Base-by-base conservation (phyloP, 2,113 vertebrate genomes). In the Pomatostomus ruficeps region DNA sequence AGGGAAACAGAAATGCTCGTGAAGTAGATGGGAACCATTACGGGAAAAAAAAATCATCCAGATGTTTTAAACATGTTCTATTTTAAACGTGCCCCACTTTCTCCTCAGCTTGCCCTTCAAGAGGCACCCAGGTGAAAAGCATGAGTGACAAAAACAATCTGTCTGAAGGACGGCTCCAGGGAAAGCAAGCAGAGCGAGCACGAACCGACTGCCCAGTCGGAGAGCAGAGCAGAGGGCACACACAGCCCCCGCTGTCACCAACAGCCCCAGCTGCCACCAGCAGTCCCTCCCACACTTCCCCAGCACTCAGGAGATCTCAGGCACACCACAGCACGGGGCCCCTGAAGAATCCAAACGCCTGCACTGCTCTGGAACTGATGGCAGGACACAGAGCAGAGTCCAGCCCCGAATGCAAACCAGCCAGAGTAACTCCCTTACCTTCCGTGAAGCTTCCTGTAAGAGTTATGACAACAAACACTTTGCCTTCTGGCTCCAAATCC, bases 401-500 rank as follows among this genome's bases (percentile, higher is more conserved):
- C 68, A 70, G 61, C 61, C 51, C 36, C 11, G 26, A 35, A 33
- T 26, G 26, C 40, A 92, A 95, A 96, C 11, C 24, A 95, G 63
- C 19, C 65, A 88, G 85, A 96, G 85, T 12, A 45, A 78, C 14
- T 45, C 78, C 61, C 98, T 98, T 98, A 99, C 99, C 99, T 96
- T 99, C 99, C 9, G 96, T 98, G 96, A 99, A 99, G 93, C 98
- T 98, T 87, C 99, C 99, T 11, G 98, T 98, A 38, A 99, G 98
- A 17, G 98, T 97, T 82, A 99, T 98, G 36, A 98, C 96, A 25
- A 99, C 97, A 95, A 98, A 99, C 45, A 99, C 98, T 96, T 99
- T 99, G 40, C 99, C 99, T 96, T 99, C 99, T 12, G 99, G 99
- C 95, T 99, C 99, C 98, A 99, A 97, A 94, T 99, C 99, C 97